These are phyloP conservation scores for Microtus oregoni DNA, from an alignment of 2,113 vertebrate species.

Conservation along the genomic window DNA sequence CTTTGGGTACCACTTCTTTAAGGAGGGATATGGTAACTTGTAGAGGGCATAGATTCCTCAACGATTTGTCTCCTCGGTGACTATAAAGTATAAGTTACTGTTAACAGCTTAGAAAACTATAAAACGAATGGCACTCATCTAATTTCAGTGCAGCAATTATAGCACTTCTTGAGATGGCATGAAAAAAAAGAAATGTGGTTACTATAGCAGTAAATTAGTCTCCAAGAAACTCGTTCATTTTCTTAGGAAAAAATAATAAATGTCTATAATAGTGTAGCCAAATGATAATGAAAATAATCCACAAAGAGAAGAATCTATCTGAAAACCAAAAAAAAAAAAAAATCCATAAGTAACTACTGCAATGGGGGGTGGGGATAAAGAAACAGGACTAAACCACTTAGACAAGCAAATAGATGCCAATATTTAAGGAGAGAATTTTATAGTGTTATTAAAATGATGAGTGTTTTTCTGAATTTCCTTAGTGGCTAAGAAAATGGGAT, in stretches of 20 bases:
- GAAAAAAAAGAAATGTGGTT: slow-evolving; percentile 66
- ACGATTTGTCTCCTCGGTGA: slow-evolving; percentile 20
- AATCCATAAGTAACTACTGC: neutral
- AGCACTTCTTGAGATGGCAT: slow-evolving; percentile 72
- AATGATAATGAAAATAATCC: slow-evolving; percentile 66
- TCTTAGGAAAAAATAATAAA: slow-evolving; percentile 60
- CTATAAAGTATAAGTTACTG: slow-evolving; percentile 66
- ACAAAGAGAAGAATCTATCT: slow-evolving; percentile 62
- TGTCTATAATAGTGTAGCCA: slow-evolving; percentile 57
- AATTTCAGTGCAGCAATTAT: slow-evolving; percentile 72
- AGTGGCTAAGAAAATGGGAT: slow-evolving; percentile 62
- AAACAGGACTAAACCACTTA: neutral
- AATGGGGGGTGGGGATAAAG: neutral
- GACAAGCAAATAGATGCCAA: slow-evolving; percentile 44
- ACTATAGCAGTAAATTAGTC: slow-evolving; percentile 78
- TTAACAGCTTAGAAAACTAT: slow-evolving; percentile 74
- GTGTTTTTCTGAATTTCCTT: slow-evolving; percentile 56
- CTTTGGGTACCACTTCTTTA: neutral
- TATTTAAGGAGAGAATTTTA: slow-evolving; percentile 72
- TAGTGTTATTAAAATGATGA: slow-evolving; percentile 73
- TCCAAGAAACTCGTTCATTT: slow-evolving; percentile 69
- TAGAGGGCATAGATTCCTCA: slow-evolving; percentile 71
- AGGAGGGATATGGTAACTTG: slow-evolving; percentile 71
- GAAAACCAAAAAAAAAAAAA: slow-evolving; percentile 34
- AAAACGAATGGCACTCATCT: slow-evolving; percentile 75